phyloP scores from a whole-genome alignment of 2,113 vertebrate species.

The Lathamus discolor region DNA sequence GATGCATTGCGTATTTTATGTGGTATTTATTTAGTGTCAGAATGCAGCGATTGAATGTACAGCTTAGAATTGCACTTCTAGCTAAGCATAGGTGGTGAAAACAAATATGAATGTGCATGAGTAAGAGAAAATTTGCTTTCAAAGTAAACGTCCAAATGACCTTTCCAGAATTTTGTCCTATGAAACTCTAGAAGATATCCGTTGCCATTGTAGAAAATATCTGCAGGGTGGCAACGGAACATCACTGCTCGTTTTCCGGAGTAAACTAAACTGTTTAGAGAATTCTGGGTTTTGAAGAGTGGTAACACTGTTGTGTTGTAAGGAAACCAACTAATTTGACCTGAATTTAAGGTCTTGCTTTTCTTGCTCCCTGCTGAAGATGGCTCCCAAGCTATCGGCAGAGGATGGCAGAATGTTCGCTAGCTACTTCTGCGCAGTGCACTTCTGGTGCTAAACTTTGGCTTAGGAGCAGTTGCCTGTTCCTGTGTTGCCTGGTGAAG shows the following conservation, averaged over 20 bases:
- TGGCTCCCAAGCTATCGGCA: neutral
- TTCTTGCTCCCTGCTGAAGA: neutral
- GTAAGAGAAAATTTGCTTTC: neutral
- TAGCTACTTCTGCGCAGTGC: neutral
- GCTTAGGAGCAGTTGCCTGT: neutral
- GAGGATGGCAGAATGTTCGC: neutral
- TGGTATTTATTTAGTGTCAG: neutral
- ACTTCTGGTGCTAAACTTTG: neutral
- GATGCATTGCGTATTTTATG: neutral
- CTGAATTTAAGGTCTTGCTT: neutral
- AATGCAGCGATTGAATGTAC: neutral
- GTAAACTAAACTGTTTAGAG: neutral
- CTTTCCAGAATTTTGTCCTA: neutral
- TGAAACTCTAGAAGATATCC: neutral
- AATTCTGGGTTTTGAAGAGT: neutral
- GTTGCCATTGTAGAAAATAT: neutral
- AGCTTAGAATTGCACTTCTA: neutral
- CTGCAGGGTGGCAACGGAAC: neutral
- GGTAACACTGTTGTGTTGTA: neutral
- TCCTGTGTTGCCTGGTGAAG: neutral
- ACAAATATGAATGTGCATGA: neutral
- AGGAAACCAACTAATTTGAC: neutral
- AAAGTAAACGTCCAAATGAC: neutral
- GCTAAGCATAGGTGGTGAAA: neutral
- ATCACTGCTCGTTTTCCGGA: fast-evolving